Percentiles rank a stretch among this genome's conserved stretches.
Conservation (phyloP, 2,797 vertebrate genomes). For the Linurgus olivaceus region DNA sequence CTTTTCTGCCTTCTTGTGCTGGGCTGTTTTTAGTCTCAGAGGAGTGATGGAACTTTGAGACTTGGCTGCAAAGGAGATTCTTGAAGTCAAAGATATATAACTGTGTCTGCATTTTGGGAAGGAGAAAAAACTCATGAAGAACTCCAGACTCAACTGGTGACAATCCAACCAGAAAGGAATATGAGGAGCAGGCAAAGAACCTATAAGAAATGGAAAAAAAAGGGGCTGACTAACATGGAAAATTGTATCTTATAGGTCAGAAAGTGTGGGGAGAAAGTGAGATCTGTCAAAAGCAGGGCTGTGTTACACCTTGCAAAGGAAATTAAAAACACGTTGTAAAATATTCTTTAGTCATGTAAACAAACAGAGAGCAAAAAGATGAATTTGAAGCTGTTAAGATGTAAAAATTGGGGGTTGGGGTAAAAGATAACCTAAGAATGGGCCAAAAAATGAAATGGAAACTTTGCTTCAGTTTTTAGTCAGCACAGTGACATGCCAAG, state of each 20-base stretch:
- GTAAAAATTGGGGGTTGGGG: not conserved
- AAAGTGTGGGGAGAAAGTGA: not conserved
- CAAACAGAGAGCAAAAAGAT: not conserved
- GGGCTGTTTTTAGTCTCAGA: not conserved
- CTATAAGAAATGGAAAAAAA: not conserved
- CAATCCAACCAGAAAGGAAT: not conserved
- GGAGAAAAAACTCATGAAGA: not conserved
- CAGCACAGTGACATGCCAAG: not conserved
- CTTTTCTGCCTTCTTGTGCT: not conserved
- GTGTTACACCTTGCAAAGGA: slow-evolving; percentile 27
- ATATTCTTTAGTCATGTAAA: slow-evolving; percentile 10
- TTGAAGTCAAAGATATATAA: not conserved
- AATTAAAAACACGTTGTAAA: slow-evolving; percentile 52
- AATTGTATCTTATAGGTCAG: not conserved
- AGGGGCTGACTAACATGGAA: not conserved
- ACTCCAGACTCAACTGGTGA: not conserved
- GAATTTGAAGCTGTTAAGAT: not conserved
- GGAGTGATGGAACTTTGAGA: not conserved
- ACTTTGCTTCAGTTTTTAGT: not conserved
- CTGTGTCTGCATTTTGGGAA: not conserved
- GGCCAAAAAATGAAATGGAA: not conserved
- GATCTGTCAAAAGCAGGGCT: not conserved
- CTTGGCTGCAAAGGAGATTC: not conserved
- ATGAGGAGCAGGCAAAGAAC: not conserved
- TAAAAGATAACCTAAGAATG: not conserved